These are phyloP conservation scores for Brachylomia viminalis DNA, from an alignment of 2,888 invertebrate species.

Conservation along the genomic window DNA sequence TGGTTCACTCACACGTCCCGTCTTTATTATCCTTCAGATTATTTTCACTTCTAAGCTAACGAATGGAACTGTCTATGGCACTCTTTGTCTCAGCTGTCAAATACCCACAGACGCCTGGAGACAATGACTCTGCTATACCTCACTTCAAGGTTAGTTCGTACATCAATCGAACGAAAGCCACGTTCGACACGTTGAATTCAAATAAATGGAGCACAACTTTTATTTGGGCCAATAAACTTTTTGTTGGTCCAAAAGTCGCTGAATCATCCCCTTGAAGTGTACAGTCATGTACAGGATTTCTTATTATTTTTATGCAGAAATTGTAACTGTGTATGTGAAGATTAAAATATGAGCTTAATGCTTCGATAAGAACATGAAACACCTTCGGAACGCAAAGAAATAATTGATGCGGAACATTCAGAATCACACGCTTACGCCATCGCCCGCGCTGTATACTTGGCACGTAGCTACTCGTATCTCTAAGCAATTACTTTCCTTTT, in stretches of 20 bases:
- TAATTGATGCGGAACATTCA: slow-evolving; percentile 45
- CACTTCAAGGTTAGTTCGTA: slow-evolving; percentile 32
- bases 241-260: slow-evolving; percentile 25
- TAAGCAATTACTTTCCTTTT: slow-evolving; percentile 58
- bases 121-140: slow-evolving; percentile 42
- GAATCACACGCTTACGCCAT: slow-evolving; percentile 22
- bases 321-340: slow-evolving; percentile 12
- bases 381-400: slow-evolving; percentile 35
- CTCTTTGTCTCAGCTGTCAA: slow-evolving; percentile 35
- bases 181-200: slow-evolving; percentile 35
- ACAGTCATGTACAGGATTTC: slow-evolving; percentile 17
- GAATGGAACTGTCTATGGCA: slow-evolving; percentile 55
- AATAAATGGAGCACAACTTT: slow-evolving; percentile 49
- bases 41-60: slow-evolving; percentile 71
- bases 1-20: slow-evolving; percentile 74
- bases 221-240: slow-evolving; percentile 45
- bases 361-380: slow-evolving; percentile 30
- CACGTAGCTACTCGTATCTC: slow-evolving; percentile 41
- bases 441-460: slow-evolving; percentile 13
- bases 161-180: slow-evolving; percentile 36
- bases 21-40: slow-evolving; percentile 77
- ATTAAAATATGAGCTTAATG: slow-evolving; percentile 32
- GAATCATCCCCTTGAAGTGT: slow-evolving; percentile 24
- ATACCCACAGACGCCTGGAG: slow-evolving; percentile 40
- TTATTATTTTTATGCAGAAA: slow-evolving; percentile 21